Percentiles rank a stretch among this genome's conserved stretches.
Conservation (phyloP, 2,888 invertebrate species). For the Lagria hirta region DNA sequence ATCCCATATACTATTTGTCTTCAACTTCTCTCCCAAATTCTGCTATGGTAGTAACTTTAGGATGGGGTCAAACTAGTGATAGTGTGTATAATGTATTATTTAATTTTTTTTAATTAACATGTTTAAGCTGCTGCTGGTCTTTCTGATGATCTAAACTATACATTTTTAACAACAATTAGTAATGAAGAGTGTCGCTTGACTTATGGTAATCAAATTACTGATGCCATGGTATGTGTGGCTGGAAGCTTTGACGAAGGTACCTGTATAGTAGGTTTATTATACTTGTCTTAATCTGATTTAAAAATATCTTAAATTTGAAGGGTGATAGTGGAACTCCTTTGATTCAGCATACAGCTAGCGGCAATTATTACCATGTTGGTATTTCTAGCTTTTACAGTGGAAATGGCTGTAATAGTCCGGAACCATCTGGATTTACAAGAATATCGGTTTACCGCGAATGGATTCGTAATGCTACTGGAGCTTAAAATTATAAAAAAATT, state of each 20-base stretch:
- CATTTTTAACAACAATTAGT: background rate
- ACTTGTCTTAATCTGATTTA: background rate
- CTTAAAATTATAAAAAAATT: too few species aligned
- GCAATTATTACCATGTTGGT: conserved; percentile 2
- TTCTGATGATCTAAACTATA: conserved; percentile 1
- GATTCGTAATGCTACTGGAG: too few species aligned
- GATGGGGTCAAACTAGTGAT: conserved; percentile 16
- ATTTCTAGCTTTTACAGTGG: conserved; percentile 11
- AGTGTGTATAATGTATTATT: conserved; percentile 5
- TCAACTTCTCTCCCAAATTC: background rate
- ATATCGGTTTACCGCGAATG: too few species aligned
- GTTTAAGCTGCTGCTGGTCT: too few species aligned
- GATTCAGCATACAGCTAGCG: background rate
- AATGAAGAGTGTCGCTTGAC: conserved; percentile 10
- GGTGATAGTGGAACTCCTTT: conserved; percentile 11
- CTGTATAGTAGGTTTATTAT: conserved; percentile 7
- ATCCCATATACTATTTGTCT: conserved; percentile 3
- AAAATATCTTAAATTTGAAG: conserved; percentile 2
- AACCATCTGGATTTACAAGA: conserved; percentile 16
- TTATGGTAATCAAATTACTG: conserved; percentile 13
- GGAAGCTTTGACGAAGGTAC: conserved; percentile 14
- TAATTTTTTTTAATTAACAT: conserved; percentile 2
- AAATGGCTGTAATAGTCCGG: conserved; percentile 13
- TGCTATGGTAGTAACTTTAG: background rate
- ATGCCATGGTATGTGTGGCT: conserved; percentile 11